These are phyloP conservation scores for Timema podura DNA, from an alignment of 2,888 invertebrate species.

Conservation along the genomic window DNA sequence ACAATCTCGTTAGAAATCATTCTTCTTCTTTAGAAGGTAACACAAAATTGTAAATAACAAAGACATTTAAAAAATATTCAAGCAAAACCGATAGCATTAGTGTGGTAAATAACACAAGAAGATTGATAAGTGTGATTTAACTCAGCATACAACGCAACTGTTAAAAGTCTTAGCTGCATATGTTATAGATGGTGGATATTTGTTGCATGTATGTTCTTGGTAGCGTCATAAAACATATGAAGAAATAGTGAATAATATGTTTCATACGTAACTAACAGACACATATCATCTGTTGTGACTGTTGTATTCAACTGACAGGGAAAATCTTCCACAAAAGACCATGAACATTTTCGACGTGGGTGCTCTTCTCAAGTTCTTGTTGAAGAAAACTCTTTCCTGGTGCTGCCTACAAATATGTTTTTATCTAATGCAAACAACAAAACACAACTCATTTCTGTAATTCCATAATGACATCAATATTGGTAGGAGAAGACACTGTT, in stretches of 20 bases:
- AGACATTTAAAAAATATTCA: no score
- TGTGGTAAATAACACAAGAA: no score
- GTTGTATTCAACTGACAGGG: not conserved
- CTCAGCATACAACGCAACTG: no score
- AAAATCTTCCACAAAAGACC: slow-evolving; percentile 3
- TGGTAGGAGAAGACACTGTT: not conserved
- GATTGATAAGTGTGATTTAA: no score
- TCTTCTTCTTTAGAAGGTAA: no score
- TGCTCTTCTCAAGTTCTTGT: slow-evolving; percentile 7
- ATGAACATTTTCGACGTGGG: not conserved
- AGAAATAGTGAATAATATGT: slow-evolving; percentile 2
- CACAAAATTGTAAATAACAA: no score
- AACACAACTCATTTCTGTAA: not conserved
- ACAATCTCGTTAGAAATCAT: no score
- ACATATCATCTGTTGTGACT: not conserved
- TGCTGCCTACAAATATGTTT: not conserved
- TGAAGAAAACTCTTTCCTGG: not conserved
- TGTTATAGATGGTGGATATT: not conserved
- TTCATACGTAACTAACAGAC: not conserved
- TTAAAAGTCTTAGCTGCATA: no score
- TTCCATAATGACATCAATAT: not conserved
- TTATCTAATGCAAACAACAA: not conserved
- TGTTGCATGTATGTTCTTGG: not conserved
- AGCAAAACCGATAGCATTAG: no score
- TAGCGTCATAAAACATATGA: not conserved